These are phyloP conservation scores for Echeneis naucrates DNA, from an alignment of 2,797 vertebrate genomes.

Conservation along the genomic window DNA sequence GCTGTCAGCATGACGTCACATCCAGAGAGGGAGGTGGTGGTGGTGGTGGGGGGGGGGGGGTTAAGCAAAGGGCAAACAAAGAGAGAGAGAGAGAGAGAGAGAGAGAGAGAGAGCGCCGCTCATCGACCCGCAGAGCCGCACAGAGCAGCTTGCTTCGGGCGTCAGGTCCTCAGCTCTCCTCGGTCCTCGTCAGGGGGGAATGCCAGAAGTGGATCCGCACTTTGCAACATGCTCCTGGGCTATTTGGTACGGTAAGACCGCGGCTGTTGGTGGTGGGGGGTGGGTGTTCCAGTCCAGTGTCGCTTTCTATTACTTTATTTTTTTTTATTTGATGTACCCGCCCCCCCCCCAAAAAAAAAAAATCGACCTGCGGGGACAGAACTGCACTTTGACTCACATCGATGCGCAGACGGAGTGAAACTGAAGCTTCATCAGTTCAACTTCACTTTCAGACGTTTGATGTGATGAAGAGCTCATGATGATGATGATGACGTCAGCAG, in stretches of 20 bases:
- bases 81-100: constrained; percentile 18
- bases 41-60: too few relatives aligned
- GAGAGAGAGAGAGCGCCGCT: constrained; percentile 34
- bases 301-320: not conserved
- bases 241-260: constrained; percentile 89
- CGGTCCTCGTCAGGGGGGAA: constrained; percentile 25
- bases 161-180: constrained; percentile 5
- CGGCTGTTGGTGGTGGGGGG: too few relatives aligned
- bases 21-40: too few relatives aligned
- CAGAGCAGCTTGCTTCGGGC: constrained; percentile 51
- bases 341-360: not conserved
- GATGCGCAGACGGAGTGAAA: not conserved
- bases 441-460: too few relatives aligned
- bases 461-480: too few relatives aligned
- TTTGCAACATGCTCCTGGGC: constrained; percentile 72
- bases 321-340: constrained; percentile 12
- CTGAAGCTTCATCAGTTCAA: too few relatives aligned
- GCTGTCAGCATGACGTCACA: constrained; percentile 82
- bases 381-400: constrained; percentile 51
- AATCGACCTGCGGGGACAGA: constrained; percentile 46
- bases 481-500: too few relatives aligned
- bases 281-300: not conserved
- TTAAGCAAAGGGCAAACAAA: constrained; percentile 17
- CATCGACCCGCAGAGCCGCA: constrained; percentile 66
- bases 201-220: constrained; percentile 44